These are phyloP conservation scores for Xenopus petersii DNA, from an alignment of 2,797 vertebrate genomes.

Conservation along the genomic window DNA sequence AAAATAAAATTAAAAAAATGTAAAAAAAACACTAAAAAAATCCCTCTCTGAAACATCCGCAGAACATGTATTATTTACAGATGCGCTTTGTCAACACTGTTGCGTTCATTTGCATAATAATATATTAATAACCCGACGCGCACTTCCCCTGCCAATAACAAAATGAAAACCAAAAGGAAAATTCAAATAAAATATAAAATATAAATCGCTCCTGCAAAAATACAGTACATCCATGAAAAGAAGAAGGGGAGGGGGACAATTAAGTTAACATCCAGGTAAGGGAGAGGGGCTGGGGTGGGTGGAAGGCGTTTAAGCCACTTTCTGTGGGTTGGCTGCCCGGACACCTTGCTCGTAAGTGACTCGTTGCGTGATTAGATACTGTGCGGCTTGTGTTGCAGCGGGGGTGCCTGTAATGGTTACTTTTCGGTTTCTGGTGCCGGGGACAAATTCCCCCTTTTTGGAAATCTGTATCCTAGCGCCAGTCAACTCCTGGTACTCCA, in stretches of 20 bases:
- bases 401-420: slow-evolving; percentile 85
- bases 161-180: slow-evolving; percentile 28
- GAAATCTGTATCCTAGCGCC: slow-evolving; percentile 87
- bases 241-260: slow-evolving; percentile 69
- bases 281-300: slow-evolving; percentile 4
- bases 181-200: slow-evolving; percentile 70
- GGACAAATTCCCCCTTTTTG: slow-evolving; percentile 85
- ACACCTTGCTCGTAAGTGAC: slow-evolving; percentile 87
- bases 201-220: slow-evolving; percentile 79
- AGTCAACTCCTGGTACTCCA: slow-evolving; percentile 87
- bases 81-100: slow-evolving; percentile 87
- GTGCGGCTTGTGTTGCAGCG: slow-evolving; percentile 81
- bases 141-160: slow-evolving; percentile 48
- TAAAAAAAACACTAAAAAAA: slow-evolving; percentile 61
- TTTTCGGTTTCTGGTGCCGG: slow-evolving; percentile 84
- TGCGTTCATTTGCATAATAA: slow-evolving; percentile 89
- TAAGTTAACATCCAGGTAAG: slow-evolving; percentile 69
- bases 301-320: slow-evolving; percentile 74
- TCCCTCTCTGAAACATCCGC: slow-evolving; percentile 85
- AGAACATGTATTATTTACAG: slow-evolving; percentile 89
- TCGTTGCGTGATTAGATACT: slow-evolving; percentile 85
- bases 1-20: slow-evolving; percentile 59
- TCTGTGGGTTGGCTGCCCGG: slow-evolving; percentile 82
- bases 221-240: slow-evolving; percentile 89
- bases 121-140: slow-evolving; percentile 78